These are phyloP conservation scores for Paragorgia papillata DNA, from an alignment of 92 coral and sea anemone species.

Conservation along the genomic window DNA sequence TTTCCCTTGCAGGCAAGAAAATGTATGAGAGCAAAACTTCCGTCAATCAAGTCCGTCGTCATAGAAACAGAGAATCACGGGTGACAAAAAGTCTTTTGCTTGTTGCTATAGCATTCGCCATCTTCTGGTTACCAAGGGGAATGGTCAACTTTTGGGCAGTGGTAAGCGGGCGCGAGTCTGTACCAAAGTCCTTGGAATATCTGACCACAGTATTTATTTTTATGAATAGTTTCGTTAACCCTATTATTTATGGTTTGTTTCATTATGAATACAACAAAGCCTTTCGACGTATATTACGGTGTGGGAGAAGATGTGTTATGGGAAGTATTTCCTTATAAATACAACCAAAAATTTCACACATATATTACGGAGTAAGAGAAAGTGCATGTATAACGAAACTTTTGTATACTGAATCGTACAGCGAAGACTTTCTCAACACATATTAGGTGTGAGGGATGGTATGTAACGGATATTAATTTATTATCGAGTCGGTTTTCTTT, in stretches of 20 bases:
- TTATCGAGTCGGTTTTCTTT: too few relatives aligned
- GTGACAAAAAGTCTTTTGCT: constrained; percentile 86
- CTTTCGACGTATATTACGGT: constrained; percentile 69
- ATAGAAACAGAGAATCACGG: constrained; percentile 72
- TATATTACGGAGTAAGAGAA: too few relatives aligned
- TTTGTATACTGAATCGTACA: too few relatives aligned
- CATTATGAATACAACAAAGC: constrained; percentile 89
- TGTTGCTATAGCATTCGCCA: constrained; percentile 84
- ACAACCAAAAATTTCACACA: too few relatives aligned
- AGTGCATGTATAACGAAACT: too few relatives aligned
- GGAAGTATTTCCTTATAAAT: too few relatives aligned
- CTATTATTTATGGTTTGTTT: constrained; percentile 83
- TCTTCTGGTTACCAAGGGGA: constrained; percentile 94
- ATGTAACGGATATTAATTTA: too few relatives aligned
- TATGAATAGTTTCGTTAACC: constrained; percentile 83
- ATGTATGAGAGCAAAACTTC: constrained; percentile 7
- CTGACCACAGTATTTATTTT: constrained; percentile 87
- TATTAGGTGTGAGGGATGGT: too few relatives aligned
- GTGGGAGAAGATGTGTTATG: constrained; percentile 27
- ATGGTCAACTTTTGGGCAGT: constrained; percentile 95
- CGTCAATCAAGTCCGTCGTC: constrained; percentile 27
- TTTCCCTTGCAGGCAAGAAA: background rate
- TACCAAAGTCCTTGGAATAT: constrained; percentile 87
- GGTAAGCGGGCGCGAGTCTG: constrained; percentile 73
- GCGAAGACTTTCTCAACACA: too few relatives aligned